phyloP scores from a whole-genome alignment of 2,113 vertebrate species.

The Bos javanicus region DNA sequence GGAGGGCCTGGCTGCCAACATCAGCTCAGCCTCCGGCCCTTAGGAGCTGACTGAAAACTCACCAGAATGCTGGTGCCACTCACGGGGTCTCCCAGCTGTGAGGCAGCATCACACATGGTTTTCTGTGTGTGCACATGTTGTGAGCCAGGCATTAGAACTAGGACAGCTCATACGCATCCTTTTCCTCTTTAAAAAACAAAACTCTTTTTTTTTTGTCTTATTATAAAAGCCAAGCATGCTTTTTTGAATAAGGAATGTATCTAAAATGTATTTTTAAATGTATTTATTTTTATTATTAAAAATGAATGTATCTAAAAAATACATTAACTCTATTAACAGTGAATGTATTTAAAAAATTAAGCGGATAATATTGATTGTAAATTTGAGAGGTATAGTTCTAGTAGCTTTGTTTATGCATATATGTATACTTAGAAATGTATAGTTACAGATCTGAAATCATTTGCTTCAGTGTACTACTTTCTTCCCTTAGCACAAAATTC shows the following conservation, averaged over 20 bases:
- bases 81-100: fast-evolving
- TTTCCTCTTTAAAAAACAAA: not conserved
- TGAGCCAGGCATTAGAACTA: not conserved
- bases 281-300: not conserved
- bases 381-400: not conserved
- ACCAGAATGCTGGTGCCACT: no score
- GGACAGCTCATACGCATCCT: not conserved
- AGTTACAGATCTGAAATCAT: not conserved
- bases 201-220: not conserved
- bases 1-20: not conserved
- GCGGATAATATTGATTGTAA: not conserved
- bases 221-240: not conserved
- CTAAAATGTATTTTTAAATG: not conserved
- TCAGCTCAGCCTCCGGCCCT: no score
- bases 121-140: not conserved
- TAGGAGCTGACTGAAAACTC: not conserved
- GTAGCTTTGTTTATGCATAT: no score
- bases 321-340: not conserved
- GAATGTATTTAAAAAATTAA: not conserved
- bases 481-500: not conserved
- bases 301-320: not conserved
- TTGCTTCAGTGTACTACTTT: not conserved
- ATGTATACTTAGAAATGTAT: not conserved
- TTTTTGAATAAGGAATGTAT: not conserved
- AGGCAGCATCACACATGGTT: not conserved